phyloP scores from a whole-genome alignment of 2,888 invertebrate species.

The Eueremaeus valkanovi region DNA sequence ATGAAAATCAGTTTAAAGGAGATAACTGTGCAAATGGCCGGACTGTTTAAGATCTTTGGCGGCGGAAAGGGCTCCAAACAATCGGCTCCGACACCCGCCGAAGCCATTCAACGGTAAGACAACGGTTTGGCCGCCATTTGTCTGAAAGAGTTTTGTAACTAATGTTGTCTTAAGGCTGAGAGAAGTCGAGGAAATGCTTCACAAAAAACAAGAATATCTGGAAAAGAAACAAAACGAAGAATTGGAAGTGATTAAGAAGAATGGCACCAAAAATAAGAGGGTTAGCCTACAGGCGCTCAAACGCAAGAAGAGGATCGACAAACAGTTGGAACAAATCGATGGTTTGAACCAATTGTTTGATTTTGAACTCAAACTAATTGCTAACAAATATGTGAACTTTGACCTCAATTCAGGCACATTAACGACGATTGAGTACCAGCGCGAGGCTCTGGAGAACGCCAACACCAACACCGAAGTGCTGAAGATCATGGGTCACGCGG shows the following conservation, averaged over 20 bases:
- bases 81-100: slow-evolving; percentile 38
- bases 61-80: slow-evolving; percentile 36
- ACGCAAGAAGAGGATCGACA: slow-evolving; percentile 94
- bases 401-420: slow-evolving; percentile 66
- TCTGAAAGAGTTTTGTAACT: background rate
- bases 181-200: slow-evolving; percentile 42
- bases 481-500: slow-evolving; percentile 43
- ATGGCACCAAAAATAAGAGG: slow-evolving; percentile 43
- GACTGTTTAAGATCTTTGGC: slow-evolving; percentile 41
- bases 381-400: background rate
- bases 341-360: slow-evolving; percentile 28
- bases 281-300: slow-evolving; percentile 94
- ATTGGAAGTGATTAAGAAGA: slow-evolving; percentile 40
- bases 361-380: background rate
- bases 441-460: slow-evolving; percentile 92
- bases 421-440: slow-evolving; percentile 93
- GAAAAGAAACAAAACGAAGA: slow-evolving; percentile 43
- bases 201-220: slow-evolving; percentile 42
- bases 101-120: slow-evolving; percentile 42
- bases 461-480: slow-evolving; percentile 96
- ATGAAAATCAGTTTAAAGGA: background rate
- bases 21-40: slow-evolving; percentile 36
- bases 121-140: too few relatives aligned
- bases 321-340: slow-evolving; percentile 93
- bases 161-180: slow-evolving; percentile 26